Conservation (phyloP, 2,888 invertebrate genomes). For the Monoplex corrugatus region DNA sequence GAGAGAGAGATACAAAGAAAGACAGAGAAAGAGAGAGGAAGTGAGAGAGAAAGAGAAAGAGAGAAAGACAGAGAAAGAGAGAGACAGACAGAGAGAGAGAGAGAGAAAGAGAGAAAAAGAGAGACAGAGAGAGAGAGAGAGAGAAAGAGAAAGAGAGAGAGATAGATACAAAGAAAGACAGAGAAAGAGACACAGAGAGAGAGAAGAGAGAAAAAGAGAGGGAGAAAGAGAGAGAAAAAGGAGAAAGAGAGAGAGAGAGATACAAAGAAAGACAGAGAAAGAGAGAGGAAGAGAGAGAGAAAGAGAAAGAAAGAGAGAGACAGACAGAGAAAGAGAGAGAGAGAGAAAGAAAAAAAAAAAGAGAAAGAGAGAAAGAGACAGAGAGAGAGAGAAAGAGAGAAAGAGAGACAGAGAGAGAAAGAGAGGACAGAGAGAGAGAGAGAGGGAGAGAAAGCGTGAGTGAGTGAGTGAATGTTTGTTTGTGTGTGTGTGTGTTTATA, state of each 20-base stretch:
- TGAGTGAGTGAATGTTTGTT: not conserved
- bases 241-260: not conserved
- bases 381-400: not conserved
- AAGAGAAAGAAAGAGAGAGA: too few species aligned
- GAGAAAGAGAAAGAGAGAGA: not conserved
- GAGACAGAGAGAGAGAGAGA: not conserved
- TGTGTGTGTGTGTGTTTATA: not conserved
- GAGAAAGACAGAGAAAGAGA: not conserved
- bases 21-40: not conserved
- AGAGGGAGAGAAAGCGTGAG: not conserved
- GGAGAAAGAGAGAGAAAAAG: not conserved
- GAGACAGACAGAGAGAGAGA: not conserved
- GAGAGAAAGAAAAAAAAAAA: not conserved
- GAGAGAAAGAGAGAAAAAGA: not conserved
- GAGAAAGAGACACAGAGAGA: not conserved
- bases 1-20: not conserved
- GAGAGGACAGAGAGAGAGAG: too few species aligned
- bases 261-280: not conserved
- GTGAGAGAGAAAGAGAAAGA: not conserved
- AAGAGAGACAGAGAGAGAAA: not conserved
- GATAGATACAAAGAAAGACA: not conserved
- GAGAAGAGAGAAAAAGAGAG: not conserved
- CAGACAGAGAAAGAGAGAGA: not conserved
- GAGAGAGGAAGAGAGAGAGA: not conserved
- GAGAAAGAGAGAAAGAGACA: not conserved